phyloP scores from a whole-genome alignment of 2,888 invertebrate genomes.

The Amaurobius ferox region DNA sequence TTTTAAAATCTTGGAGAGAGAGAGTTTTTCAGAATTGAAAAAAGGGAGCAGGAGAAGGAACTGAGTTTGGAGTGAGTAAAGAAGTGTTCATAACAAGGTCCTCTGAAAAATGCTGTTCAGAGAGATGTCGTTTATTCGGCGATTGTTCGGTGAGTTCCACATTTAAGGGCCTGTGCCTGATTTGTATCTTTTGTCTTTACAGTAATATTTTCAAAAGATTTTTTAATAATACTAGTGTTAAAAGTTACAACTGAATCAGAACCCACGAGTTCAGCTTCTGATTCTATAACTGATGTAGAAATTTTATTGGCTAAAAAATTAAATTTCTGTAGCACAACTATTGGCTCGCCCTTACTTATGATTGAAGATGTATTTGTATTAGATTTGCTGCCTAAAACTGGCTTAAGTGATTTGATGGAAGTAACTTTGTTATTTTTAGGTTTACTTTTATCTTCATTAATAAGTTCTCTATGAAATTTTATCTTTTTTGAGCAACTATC shows the following conservation, averaged over 20 bases:
- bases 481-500: slow-evolving; percentile 88
- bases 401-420: slow-evolving; percentile 4
- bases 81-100: no score
- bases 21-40: no score
- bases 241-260: slow-evolving; percentile 4
- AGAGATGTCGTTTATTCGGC: no score
- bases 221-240: slow-evolving; percentile 19
- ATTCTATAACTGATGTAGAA: slow-evolving; percentile 25
- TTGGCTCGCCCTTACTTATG: slow-evolving; percentile 48
- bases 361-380: slow-evolving; percentile 30
- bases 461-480: slow-evolving; percentile 86
- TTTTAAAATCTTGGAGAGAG: no score
- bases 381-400: slow-evolving; percentile 27
- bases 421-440: slow-evolving; percentile 26
- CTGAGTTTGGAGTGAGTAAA: no score
- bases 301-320: slow-evolving; percentile 42
- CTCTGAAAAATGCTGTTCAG: no score
- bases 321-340: slow-evolving; percentile 62
- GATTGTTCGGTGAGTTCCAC: no score
- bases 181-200: slow-evolving; percentile 33
- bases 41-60: no score
- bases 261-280: slow-evolving; percentile 26
- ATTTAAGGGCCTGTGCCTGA: no score
- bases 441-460: slow-evolving; percentile 73
- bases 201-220: slow-evolving; percentile 13